These are phyloP conservation scores for Amazona vittata DNA, from an alignment of 2,113 vertebrate genomes.

Conservation along the genomic window DNA sequence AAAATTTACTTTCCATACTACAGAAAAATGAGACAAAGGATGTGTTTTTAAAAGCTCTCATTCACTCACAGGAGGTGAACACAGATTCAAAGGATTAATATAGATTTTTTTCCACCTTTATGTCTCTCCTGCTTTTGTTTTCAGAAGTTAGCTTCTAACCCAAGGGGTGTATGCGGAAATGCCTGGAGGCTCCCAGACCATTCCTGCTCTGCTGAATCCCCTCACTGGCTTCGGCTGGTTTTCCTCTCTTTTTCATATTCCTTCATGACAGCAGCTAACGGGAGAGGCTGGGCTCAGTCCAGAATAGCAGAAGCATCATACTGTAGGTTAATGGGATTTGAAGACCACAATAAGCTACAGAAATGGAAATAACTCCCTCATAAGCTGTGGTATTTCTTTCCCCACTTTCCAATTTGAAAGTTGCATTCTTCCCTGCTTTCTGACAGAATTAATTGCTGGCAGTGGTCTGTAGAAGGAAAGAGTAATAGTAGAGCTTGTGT, in stretches of 20 bases:
- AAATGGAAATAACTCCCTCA: background rate
- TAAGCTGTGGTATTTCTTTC: background rate
- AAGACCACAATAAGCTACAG: background rate
- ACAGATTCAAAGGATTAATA: slow-evolving; percentile 46
- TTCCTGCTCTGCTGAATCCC: background rate
- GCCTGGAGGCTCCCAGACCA: background rate
- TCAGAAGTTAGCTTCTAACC: background rate
- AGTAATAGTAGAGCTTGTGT: background rate
- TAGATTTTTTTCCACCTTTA: background rate
- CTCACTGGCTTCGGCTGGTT: background rate
- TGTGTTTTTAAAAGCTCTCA: slow-evolving; percentile 40
- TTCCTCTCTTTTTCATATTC: background rate
- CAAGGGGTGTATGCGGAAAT: background rate
- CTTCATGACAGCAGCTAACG: background rate
- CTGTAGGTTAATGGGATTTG: background rate
- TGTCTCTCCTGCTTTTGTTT: slow-evolving; percentile 28
- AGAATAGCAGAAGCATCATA: background rate
- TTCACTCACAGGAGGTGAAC: slow-evolving; percentile 38
- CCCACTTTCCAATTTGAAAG: background rate
- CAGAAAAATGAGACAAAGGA: slow-evolving; percentile 63
- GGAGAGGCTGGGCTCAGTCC: background rate
- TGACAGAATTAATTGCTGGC: background rate
- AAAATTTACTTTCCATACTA: slow-evolving; percentile 68
- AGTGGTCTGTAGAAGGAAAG: background rate
- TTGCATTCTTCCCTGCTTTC: background rate